Percentiles rank a stretch among this genome's conserved stretches.
These are phyloP conservation scores for Andrena cerasifolii DNA, from an alignment of 1,140 invertebrate species.

Conservation along the genomic window DNA sequence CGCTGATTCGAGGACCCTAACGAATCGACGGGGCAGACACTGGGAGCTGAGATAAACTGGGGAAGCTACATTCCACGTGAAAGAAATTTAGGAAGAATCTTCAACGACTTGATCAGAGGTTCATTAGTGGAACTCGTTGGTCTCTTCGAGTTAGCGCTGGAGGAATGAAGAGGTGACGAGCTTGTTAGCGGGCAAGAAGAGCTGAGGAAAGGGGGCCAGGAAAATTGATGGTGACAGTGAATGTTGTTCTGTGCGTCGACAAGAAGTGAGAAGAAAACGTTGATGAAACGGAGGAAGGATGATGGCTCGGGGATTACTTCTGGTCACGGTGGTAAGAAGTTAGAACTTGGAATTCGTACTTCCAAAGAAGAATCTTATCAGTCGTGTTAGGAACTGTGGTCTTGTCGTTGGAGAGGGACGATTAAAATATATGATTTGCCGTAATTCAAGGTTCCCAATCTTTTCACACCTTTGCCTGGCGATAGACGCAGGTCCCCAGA, in stretches of 20 bases:
- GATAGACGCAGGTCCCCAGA: too few relatives aligned
- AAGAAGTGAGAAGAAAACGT: background rate
- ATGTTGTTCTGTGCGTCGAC: background rate
- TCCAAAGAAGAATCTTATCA: too few relatives aligned
- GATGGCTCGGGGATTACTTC: constrained; percentile 18
- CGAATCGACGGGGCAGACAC: too few relatives aligned
- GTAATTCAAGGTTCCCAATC: too few relatives aligned
- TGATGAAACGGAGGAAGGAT: constrained; percentile 11
- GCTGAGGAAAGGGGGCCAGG: background rate
- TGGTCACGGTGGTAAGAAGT: constrained; percentile 19
- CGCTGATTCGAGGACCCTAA: background rate
- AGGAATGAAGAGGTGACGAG: background rate
- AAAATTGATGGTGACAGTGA: constrained; percentile 17
- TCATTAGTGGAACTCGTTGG: background rate
- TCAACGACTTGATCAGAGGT: too few relatives aligned
- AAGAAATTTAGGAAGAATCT: too few relatives aligned
- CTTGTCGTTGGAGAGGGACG: too few relatives aligned
- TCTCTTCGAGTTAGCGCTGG: background rate
- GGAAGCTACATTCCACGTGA: too few relatives aligned
- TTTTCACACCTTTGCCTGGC: too few relatives aligned
- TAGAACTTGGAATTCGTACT: background rate
- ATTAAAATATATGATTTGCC: too few relatives aligned
- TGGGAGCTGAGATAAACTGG: too few relatives aligned
- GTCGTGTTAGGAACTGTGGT: too few relatives aligned
- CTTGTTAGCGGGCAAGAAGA: background rate